Evolutionary conservation across 2,888 invertebrate genomes (phyloP).

Genomic region (Drosophila algonquin): DNA sequence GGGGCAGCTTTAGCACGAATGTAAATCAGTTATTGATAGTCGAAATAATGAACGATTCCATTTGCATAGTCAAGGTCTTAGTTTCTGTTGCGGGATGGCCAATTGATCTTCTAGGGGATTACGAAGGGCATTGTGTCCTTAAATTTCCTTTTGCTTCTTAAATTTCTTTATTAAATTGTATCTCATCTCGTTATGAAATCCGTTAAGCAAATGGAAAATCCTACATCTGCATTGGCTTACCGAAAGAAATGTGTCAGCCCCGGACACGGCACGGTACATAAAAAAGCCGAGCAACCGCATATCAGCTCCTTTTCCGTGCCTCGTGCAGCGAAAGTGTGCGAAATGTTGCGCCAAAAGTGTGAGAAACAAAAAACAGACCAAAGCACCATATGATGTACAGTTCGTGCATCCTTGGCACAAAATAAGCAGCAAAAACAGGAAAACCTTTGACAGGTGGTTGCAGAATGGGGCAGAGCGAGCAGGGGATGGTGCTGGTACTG

Average conservation of each 20-base stretch:
- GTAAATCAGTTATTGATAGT: conserved; percentile 77
- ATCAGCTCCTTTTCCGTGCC: neutral
- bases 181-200: conserved; percentile 51
- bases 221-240: conserved; percentile 22
- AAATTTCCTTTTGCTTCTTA: no score
- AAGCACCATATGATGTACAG: conserved; percentile 37
- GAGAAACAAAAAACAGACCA: conserved; percentile 15
- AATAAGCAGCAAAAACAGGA: conserved; percentile 27
- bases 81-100: neutral
- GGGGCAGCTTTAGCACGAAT: conserved; percentile 66
- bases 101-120: conserved; percentile 6
- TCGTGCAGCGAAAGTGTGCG: conserved; percentile 32
- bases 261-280: conserved; percentile 21
- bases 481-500: neutral
- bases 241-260: conserved; percentile 41
- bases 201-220: conserved; percentile 30
- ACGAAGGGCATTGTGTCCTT: neutral
- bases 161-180: no score
- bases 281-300: conserved; percentile 17
- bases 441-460: conserved; percentile 37
- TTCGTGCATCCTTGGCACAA: conserved; percentile 23
- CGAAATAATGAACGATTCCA: conserved; percentile 70
- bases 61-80: conserved; percentile 30
- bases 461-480: conserved; percentile 3
- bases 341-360: conserved; percentile 24